Evolutionary conservation across 2,797 vertebrate species (phyloP).

Genomic region (Salmo trutta): DNA sequence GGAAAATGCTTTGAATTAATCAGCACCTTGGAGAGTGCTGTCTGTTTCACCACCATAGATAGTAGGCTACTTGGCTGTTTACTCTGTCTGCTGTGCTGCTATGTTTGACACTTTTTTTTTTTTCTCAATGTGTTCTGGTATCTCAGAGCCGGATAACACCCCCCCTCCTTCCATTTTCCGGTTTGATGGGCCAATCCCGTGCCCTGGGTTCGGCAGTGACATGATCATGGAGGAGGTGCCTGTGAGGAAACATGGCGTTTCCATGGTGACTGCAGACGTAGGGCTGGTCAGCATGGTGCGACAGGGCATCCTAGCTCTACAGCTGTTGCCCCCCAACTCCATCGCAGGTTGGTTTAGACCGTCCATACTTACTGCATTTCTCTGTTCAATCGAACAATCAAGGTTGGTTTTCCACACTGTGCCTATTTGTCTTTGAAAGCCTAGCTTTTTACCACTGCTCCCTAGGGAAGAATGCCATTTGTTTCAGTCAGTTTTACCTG

Average conservation of each 20-base stretch:
- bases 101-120: no score
- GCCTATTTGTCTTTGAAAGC: neutral
- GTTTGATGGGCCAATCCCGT: slow-evolving; percentile 64
- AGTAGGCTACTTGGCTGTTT: no score
- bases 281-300: slow-evolving; percentile 97
- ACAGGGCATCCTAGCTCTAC: slow-evolving; percentile 93
- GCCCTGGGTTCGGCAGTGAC: slow-evolving; percentile 63
- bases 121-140: no score
- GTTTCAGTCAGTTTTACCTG: no score
- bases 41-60: no score
- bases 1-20: no score
- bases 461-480: no score
- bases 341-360: slow-evolving; percentile 82
- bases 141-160: no score
- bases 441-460: neutral
- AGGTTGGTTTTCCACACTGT: neutral
- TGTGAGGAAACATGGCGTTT: slow-evolving; percentile 80
- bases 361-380: neutral
- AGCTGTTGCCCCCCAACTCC: slow-evolving; percentile 93
- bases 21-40: no score
- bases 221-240: slow-evolving; percentile 67
- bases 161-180: neutral
- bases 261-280: slow-evolving; percentile 93
- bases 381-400: neutral
- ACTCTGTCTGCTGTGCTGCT: no score